A percentile compares a stretch with the other conserved stretches of the same genome.
Conservation (phyloP, 2,888 invertebrate genomes). For the Papilio protenor region DNA sequence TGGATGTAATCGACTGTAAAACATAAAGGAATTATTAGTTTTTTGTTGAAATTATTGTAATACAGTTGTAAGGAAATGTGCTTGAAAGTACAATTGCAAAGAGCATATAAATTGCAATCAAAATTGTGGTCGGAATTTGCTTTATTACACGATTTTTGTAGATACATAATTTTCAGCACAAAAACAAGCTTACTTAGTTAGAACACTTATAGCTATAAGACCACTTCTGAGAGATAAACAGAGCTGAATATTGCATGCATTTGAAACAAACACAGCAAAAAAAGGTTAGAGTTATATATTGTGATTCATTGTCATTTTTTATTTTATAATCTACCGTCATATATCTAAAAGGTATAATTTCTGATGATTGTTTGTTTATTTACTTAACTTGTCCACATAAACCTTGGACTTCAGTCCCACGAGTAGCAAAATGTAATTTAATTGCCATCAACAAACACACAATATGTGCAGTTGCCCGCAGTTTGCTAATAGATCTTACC, state of each 20-base stretch:
- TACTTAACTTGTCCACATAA: constrained; percentile 7
- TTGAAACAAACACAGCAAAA: no score
- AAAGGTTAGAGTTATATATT: no score
- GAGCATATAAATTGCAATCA: background rate
- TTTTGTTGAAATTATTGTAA: background rate
- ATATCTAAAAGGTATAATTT: background rate
- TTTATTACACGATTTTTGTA: background rate
- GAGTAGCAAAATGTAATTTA: constrained; percentile 16
- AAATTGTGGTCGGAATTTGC: background rate
- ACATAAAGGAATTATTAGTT: background rate
- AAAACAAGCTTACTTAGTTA: no score
- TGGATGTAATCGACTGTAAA: constrained; percentile 90
- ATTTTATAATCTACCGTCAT: background rate
- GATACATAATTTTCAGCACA: no score
- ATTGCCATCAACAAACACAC: constrained; percentile 19
- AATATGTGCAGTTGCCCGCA: background rate
- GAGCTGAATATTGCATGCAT: background rate
- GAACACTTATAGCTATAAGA: no score
- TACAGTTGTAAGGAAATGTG: background rate
- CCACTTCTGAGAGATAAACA: no score
- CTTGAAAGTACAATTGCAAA: background rate
- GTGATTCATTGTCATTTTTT: no score
- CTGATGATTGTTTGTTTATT: background rate
- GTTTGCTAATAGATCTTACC: constrained; percentile 15
- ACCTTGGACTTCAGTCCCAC: constrained; percentile 29